These are phyloP conservation scores for Ceratitis capitata DNA, from an alignment of 1,140 invertebrate genomes.

Conservation along the genomic window DNA sequence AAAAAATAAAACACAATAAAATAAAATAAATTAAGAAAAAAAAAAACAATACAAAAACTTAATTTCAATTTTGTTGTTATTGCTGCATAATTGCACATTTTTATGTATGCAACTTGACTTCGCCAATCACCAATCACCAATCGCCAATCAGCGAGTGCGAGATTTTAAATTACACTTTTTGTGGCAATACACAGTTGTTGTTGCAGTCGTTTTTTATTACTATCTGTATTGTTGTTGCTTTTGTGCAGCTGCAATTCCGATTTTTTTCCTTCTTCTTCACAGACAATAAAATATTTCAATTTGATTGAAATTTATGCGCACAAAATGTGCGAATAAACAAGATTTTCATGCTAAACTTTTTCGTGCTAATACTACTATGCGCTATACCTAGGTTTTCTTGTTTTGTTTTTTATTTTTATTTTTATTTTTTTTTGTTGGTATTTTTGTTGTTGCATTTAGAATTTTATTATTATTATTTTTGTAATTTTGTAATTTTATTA, in stretches of 20 bases:
- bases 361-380: not conserved
- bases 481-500: not conserved
- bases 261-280: too few relatives aligned
- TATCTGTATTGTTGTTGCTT: not conserved
- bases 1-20: not conserved
- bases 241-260: too few relatives aligned
- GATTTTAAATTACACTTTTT: constrained; percentile 32
- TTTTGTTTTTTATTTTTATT: too few relatives aligned
- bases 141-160: constrained; percentile 27
- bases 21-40: not conserved
- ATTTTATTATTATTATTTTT: not conserved
- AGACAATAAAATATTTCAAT: constrained; percentile 24
- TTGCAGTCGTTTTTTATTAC: not conserved
- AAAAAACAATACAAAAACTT: not conserved
- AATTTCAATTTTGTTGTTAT: not conserved
- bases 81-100: constrained; percentile 29
- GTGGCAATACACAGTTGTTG: not conserved
- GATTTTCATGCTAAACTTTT: constrained; percentile 23
- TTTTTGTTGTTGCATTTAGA: not conserved
- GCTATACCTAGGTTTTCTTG: not conserved
- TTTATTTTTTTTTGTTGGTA: too few relatives aligned
- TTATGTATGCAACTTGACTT: not conserved
- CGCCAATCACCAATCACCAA: too few relatives aligned
- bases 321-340: constrained; percentile 37
- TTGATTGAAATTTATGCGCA: constrained; percentile 38